Percentiles rank a stretch among this genome's conserved stretches.
Conservation (phyloP, 2,113 vertebrate genomes). For the Sterna hirundo region DNA sequence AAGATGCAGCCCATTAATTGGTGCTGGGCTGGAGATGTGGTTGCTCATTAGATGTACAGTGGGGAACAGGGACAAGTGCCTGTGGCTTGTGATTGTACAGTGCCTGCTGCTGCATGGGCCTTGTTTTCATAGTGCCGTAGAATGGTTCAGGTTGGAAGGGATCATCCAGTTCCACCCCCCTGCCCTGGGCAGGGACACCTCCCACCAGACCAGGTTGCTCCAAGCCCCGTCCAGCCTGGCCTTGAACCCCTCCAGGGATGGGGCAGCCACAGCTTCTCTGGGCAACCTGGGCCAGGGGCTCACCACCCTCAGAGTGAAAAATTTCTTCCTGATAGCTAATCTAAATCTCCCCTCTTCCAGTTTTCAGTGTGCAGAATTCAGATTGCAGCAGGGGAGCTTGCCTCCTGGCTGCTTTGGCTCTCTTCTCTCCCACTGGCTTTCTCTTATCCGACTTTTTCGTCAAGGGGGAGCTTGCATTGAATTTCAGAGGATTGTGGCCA, state of each 20-base stretch:
- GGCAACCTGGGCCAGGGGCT: background rate
- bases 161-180: background rate
- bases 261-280: background rate
- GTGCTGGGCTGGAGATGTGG: background rate
- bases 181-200: background rate
- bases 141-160: background rate
- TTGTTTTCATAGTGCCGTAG: background rate
- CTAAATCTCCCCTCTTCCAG: background rate
- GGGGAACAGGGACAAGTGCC: background rate
- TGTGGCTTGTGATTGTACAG: fast-evolving
- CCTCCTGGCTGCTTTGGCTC: background rate
- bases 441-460: background rate
- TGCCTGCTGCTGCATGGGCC: background rate
- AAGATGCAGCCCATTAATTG: background rate
- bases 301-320: background rate
- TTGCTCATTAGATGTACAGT: background rate
- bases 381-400: background rate
- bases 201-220: background rate
- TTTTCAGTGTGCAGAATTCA: background rate
- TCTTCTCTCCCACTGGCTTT: background rate
- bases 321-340: background rate
- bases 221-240: background rate
- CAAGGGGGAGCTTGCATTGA: background rate
- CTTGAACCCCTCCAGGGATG: background rate
- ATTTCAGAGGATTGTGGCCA: background rate